Percentiles rank a stretch among this genome's conserved stretches.
Conservation (phyloP, 2,888 invertebrate species). For the Pimpla rufipes region DNA sequence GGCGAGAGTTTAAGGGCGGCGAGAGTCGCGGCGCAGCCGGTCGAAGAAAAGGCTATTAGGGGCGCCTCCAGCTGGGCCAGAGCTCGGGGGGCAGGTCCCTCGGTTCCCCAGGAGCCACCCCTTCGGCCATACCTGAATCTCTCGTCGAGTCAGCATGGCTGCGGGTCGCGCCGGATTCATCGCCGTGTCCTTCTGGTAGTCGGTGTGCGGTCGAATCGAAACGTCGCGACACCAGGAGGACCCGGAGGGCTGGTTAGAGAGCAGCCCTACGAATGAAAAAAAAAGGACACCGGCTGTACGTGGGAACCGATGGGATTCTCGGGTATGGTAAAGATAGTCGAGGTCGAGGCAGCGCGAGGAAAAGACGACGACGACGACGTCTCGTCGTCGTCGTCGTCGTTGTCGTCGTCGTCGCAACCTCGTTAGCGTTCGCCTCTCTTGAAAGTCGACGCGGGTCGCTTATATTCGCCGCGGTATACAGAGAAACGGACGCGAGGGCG, state of each 20-base stretch:
- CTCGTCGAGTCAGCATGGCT: constrained; percentile 79
- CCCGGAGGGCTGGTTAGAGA: constrained; percentile 15
- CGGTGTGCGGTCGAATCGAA: constrained; percentile 55
- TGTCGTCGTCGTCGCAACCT: constrained; percentile 66
- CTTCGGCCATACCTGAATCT: constrained; percentile 82
- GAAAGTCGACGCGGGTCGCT: constrained; percentile 55
- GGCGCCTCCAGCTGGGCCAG: constrained; percentile 44
- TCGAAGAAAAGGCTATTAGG: constrained; percentile 68
- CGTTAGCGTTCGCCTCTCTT: constrained; percentile 77
- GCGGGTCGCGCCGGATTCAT: constrained; percentile 61
- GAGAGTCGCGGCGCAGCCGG: constrained; percentile 73
- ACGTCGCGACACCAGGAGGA: constrained; percentile 36
- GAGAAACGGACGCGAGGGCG: constrained; percentile 51
- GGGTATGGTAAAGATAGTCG: constrained; percentile 76
- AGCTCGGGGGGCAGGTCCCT: constrained; percentile 81
- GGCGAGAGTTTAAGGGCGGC: neutral
- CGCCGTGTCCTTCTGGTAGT: constrained; percentile 32
- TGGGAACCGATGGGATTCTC: constrained; percentile 50
- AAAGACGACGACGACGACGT: constrained; percentile 70
- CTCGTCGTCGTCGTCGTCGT: constrained; percentile 43
- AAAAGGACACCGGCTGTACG: constrained; percentile 53
- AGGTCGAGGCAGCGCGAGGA: constrained; percentile 77
- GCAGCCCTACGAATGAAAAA: constrained; percentile 75
- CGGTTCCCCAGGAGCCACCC: constrained; percentile 81
- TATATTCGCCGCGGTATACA: neutral